Conservation (phyloP, 2,113 vertebrate species). For the Nerophis lumbriciformis region DNA sequence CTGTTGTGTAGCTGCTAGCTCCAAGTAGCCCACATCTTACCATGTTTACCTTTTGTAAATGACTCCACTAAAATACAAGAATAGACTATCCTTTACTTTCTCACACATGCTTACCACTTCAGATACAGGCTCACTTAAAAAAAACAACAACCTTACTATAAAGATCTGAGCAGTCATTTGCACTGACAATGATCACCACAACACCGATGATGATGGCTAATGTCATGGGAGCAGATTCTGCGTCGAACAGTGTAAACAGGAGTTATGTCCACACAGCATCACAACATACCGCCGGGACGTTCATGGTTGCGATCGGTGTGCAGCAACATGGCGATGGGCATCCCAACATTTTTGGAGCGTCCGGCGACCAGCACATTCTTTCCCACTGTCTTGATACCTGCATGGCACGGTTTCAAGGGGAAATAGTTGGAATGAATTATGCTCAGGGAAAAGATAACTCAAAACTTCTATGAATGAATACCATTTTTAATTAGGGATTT, state of each 20-base stretch:
- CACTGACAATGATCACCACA: background rate
- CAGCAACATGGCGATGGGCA: constrained; percentile 90
- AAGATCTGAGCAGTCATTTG: background rate
- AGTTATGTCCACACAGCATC: background rate
- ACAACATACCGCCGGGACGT: constrained; percentile 81
- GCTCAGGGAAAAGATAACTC: background rate
- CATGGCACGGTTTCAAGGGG: constrained; percentile 15
- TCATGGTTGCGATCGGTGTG: constrained; percentile 84
- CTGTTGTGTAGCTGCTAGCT: no score
- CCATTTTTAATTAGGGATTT: background rate
- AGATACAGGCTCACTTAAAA: no score
- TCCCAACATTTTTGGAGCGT: constrained; percentile 90
- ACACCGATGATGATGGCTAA: background rate
- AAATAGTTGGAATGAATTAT: background rate
- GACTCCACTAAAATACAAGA: no score
- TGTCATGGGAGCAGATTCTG: background rate
- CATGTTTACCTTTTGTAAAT: no score
- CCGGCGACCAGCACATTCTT: constrained; percentile 88
- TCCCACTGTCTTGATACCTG: constrained; percentile 87
- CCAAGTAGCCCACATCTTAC: no score
- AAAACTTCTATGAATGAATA: background rate
- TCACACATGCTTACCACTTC: no score
- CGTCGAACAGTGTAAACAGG: background rate
- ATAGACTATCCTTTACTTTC: no score
- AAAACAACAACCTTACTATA: background rate